A percentile compares a stretch with the other conserved stretches of the same genome.
Evolutionary conservation across 2,888 invertebrate genomes (phyloP).

Genomic region (Eupithecia tripunctaria): DNA sequence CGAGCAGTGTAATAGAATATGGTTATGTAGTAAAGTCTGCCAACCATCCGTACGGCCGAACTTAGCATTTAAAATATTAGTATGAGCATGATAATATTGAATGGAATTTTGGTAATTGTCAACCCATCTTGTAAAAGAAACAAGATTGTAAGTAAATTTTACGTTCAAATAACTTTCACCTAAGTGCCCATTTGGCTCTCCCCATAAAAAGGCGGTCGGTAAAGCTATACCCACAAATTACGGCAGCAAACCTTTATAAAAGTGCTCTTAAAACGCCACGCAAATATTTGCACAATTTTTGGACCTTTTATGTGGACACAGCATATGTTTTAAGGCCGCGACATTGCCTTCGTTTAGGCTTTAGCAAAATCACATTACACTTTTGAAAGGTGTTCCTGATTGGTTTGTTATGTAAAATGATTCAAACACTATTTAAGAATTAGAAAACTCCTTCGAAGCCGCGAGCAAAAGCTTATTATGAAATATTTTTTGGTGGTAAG

Average conservation of each 20-base stretch:
- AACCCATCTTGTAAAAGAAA: not conserved
- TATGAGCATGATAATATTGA: no score
- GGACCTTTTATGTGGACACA: slow-evolving; percentile 1
- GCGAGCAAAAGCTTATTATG: no score
- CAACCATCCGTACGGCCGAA: no score
- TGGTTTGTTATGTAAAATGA: no score
- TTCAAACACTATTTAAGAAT: no score
- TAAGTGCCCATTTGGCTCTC: slow-evolving; percentile 1
- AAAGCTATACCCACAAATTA: slow-evolving; percentile 11
- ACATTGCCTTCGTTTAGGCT: not conserved
- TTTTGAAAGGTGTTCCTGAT: no score
- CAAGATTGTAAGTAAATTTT: not conserved
- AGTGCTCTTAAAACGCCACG: not conserved
- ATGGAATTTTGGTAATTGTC: not conserved
- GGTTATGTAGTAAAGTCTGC: no score
- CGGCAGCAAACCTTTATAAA: not conserved
- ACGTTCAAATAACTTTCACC: not conserved
- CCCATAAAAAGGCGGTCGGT: slow-evolving; percentile 15
- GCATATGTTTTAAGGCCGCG: not conserved
- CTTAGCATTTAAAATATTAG: no score
- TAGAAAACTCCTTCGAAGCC: no score
- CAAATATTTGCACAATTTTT: slow-evolving; percentile 10
- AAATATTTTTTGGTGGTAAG: no score
- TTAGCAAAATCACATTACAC: not conserved
- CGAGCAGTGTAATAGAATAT: no score